These are phyloP conservation scores for Pristionchus fissidentatus DNA, from an alignment of 2,888 invertebrate genomes.

Conservation along the genomic window DNA sequence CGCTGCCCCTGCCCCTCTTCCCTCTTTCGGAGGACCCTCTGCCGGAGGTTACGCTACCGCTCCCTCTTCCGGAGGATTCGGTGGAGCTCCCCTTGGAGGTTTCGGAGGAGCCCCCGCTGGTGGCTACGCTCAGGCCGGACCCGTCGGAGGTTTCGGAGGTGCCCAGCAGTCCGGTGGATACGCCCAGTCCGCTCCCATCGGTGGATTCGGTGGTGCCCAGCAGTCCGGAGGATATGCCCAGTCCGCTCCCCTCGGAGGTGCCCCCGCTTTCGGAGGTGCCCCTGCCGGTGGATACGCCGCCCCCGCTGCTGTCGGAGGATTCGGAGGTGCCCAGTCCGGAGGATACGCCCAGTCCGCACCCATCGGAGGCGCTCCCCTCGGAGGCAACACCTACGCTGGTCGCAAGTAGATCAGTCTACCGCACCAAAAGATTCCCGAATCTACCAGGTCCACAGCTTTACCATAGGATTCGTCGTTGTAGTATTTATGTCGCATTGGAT, in stretches of 20 bases:
- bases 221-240: constrained; percentile 18
- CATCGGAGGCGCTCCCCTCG: constrained; percentile 26
- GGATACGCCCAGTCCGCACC: constrained; percentile 4
- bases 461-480: constrained; percentile 18
- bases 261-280: constrained; percentile 18
- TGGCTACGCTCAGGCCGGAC: constrained; percentile 18
- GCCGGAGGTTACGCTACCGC: neutral
- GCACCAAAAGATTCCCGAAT: neutral
- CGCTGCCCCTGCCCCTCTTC: constrained; percentile 7
- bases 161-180: neutral
- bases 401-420: constrained; percentile 29
- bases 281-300: constrained; percentile 17
- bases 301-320: neutral
- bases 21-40: neutral
- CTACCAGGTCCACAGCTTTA: constrained; percentile 33
- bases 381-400: constrained; percentile 21
- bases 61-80: neutral
- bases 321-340: constrained; percentile 14
- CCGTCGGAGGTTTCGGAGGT: constrained; percentile 43
- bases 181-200: neutral
- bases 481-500: constrained; percentile 16
- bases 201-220: neutral
- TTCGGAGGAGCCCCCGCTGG: constrained; percentile 4
- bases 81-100: neutral
- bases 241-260: constrained; percentile 6